Evolutionary conservation across 2,888 invertebrate genomes (phyloP).

Genomic region (Caenorhabditis wallacei): DNA sequence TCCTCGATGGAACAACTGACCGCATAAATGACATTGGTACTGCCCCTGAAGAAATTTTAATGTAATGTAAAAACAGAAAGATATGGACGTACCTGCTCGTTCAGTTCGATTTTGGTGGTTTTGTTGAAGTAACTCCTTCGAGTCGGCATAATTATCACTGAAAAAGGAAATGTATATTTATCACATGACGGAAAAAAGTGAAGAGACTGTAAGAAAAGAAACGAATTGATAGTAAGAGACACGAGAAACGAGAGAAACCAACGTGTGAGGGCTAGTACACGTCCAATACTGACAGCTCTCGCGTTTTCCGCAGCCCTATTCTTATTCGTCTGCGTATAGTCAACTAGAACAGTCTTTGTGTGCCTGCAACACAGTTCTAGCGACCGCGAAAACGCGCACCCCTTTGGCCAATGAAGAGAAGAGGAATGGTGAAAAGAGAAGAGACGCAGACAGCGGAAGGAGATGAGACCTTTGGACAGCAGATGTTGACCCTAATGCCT

Average conservation of each 20-base stretch:
- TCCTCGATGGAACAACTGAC: constrained; percentile 5
- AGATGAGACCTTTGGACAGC: constrained; percentile 29
- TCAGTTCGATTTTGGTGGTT: neutral
- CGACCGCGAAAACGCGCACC: constrained; percentile 42
- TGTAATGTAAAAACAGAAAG: neutral
- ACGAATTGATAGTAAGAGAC: neutral
- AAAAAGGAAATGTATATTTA: neutral
- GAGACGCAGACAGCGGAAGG: constrained; percentile 25
- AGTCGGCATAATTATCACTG: constrained; percentile 5
- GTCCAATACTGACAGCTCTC: constrained; percentile 35
- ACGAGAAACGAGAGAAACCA: constrained; percentile 17
- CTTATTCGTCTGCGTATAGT: constrained; percentile 21
- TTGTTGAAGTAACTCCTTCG: neutral
- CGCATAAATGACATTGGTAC: constrained; percentile 12
- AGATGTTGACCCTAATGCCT: constrained; percentile 26
- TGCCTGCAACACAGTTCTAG: constrained; percentile 43
- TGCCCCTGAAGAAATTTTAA: neutral
- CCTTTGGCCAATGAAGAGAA: constrained; percentile 5
- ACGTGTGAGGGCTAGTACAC: constrained; percentile 10
- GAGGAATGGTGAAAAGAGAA: neutral
- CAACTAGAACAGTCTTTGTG: neutral
- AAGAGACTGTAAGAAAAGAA: neutral
- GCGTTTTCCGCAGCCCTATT: constrained; percentile 37
- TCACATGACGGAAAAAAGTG: neutral
- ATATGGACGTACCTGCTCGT: neutral